phyloP scores from a whole-genome alignment of 2,113 vertebrate species.

The Grammomys surdaster region DNA sequence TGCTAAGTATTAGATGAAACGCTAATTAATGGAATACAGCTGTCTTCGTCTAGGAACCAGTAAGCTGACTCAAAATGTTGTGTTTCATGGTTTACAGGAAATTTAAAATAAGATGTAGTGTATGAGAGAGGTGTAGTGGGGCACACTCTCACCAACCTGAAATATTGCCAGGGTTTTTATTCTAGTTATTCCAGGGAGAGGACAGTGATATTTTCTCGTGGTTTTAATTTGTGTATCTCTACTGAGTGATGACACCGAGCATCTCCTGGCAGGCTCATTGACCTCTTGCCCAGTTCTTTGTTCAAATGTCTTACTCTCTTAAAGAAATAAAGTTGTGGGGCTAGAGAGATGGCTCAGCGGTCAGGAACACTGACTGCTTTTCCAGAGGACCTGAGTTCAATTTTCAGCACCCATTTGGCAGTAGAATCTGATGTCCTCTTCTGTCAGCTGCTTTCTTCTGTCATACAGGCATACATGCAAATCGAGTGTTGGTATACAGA shows the following conservation, averaged over 20 bases:
- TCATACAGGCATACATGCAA: too few relatives aligned
- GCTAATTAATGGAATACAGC: background rate
- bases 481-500: too few relatives aligned
- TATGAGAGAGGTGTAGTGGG: too few relatives aligned
- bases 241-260: background rate
- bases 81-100: background rate
- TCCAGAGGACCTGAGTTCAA: too few relatives aligned
- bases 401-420: too few relatives aligned
- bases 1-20: background rate
- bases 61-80: background rate
- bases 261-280: background rate
- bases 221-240: constrained; percentile 20
- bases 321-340: background rate
- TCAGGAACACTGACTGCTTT: too few relatives aligned
- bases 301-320: constrained; percentile 33
- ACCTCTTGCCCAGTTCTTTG: background rate
- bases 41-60: background rate
- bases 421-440: too few relatives aligned
- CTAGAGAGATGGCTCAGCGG: background rate
- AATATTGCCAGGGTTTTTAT: background rate
- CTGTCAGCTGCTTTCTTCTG: too few relatives aligned
- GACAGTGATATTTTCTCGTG: background rate
- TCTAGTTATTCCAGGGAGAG: background rate
- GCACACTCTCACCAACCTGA: background rate
- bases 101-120: background rate